A percentile compares a stretch with the other conserved stretches of the same genome.
Conservation (phyloP, 2,797 vertebrate species). For the Natrix natrix region DNA sequence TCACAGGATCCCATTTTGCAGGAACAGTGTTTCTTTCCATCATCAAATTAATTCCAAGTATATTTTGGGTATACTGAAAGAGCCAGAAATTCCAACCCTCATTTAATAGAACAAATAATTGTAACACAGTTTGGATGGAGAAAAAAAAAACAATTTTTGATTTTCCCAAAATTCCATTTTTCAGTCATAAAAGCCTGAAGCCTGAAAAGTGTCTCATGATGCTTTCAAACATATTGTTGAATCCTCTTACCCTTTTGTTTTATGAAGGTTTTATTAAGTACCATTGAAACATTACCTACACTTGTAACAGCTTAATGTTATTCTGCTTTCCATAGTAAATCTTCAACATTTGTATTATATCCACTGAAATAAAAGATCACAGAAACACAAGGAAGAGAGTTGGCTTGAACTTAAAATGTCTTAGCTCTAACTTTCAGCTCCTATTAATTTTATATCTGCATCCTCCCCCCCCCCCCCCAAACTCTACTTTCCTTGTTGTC, state of each 20-base stretch:
- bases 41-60: background rate
- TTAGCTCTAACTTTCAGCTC: background rate
- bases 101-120: background rate
- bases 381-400: background rate
- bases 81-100: background rate
- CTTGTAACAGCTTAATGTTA: background rate
- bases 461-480: background rate
- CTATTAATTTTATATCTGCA: background rate
- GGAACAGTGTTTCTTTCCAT: background rate
- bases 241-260: background rate
- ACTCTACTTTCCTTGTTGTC: background rate
- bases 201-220: background rate
- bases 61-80: background rate
- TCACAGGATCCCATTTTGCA: background rate
- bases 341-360: background rate
- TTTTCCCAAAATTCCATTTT: background rate
- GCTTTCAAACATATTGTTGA: no score
- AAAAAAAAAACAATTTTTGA: background rate
- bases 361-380: background rate
- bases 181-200: no score
- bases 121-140: background rate
- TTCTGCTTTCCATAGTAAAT: background rate
- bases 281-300: background rate
- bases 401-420: background rate
- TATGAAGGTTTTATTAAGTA: background rate